Base-by-base conservation (phyloP, 2,797 vertebrate species). In the Argya squamiceps region DNA sequence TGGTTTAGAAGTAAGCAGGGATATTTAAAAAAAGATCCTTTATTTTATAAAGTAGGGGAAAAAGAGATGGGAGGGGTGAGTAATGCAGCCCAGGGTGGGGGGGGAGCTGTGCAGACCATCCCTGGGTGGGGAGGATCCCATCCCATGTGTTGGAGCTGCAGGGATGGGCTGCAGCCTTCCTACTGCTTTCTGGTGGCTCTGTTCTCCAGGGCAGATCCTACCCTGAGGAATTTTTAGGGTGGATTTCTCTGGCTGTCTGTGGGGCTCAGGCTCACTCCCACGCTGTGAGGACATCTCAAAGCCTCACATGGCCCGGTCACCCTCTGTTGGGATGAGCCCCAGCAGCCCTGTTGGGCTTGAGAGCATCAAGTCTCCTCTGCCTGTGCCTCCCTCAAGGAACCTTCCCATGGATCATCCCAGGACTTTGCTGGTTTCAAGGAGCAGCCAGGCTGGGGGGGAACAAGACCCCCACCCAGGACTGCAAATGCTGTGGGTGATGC, bases 241-340 rank as follows among this genome's bases (percentile, higher is more conserved):
- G 65, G 15, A 16, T 71, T 82, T 68, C 43, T 17, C 11, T n/a
- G 37, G 13, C 17, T 90, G 75, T 24, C 36, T 0, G 0, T 2
- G 4, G 32, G 47, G 34, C 19, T 4, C 68, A 34, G 89, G 50
- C 15, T 90, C 2, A 4, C 30, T 14, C 37, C 8, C 3, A 3
- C 0, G 2, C 11, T 23, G 14, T 4, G 29, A 55, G 23, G 26
- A 37, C 10, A 1, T 15, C 76, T 19, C 26, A 26, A 29, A 64
- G 41, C 32, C 50, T 41, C 0, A 0, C n/a, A 2, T 0, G 0
- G 60, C 50, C 19, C 0, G 0, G 0, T 60, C 27, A 37, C 39
- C 43, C 1, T 6, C 52, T 32, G 39, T 18, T 26, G 32, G 50
- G 74, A 4, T 37, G 71, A 84, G 47, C 58, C 56, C 4, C 37